phyloP scores from a whole-genome alignment of 2,113 vertebrate species.

The Vidua chalybeata region DNA sequence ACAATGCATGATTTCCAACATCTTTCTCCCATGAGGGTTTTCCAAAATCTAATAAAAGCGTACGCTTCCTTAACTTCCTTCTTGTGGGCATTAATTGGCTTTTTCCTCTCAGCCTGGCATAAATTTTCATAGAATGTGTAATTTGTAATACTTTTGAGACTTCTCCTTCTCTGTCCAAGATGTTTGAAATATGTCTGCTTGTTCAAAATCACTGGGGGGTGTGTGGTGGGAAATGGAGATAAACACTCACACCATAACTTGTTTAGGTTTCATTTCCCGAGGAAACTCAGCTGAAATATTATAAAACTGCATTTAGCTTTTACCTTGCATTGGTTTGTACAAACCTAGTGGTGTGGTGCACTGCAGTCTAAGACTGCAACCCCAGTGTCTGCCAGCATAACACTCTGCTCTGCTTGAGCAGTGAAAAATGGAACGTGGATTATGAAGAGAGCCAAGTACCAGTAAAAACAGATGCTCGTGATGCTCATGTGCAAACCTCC shows the following conservation, averaged over 20 bases:
- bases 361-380: background rate
- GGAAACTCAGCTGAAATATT: background rate
- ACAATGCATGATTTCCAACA: conserved; percentile 32
- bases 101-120: background rate
- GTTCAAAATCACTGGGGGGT: background rate
- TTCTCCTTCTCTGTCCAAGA: background rate
- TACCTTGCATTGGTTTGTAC: background rate
- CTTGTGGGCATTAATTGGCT: conserved; percentile 40
- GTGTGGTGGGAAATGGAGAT: background rate
- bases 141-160: conserved; percentile 21
- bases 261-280: background rate
- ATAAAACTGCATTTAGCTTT: background rate
- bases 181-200: background rate
- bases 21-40: background rate
- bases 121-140: conserved; percentile 2
- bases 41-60: conserved; percentile 32
- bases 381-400: background rate
- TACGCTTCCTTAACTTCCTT: conserved; percentile 18
- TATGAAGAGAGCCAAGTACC: background rate
- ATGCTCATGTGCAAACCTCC: background rate
- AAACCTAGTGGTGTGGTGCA: background rate
- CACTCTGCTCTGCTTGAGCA: background rate
- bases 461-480: background rate
- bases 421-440: background rate
- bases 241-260: background rate